Base-by-base conservation (phyloP, 2,113 vertebrate genomes). In the Propithecus coquereli region DNA sequence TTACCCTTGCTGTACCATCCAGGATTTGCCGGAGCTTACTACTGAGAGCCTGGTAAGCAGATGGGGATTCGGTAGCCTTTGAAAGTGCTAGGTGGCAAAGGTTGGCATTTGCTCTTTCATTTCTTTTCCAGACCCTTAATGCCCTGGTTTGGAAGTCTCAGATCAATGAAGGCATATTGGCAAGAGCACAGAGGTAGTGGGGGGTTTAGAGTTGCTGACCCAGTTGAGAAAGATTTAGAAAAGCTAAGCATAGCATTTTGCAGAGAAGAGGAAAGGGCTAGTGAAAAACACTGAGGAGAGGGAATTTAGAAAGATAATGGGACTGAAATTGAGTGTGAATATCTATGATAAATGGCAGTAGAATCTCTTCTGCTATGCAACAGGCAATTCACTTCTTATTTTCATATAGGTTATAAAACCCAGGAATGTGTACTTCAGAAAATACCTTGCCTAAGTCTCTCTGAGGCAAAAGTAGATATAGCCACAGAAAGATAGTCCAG, bases 31-130 rank as follows among this genome's bases (percentile, higher is more conserved):
- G 0, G 99, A 99, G 97, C 99, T 99, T 79, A 99, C 99, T 0
- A 99, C 99, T 0, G 99, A 99, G 97, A 99, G 99, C 97, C 98
- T 99, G 99, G 99, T 99, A 99, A 99, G 99, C 98, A 61, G 79
- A 93, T n/a, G 50, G 43, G 52, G 40, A 79, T 76, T 54, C 14
- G 27, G 91, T 73, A 57, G 47, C 1, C 77, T 91, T 92, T 88
- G 79, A 94, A 95, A 76, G 9, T 52, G 40, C 12, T 17, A 40
- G 6, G n/a, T 86, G 87, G 66, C 57, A 88, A 54, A 84, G 61
- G 71, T 88, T 97, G 86, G 65, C 80, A 93, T 92, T 96, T 94
- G 34, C n/a, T 95, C 20, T 65, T 82, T 50, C 65, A 30, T 93
- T 92, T 88, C 80, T 83, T 91, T 73, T 91, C 18, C 47, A 61